phyloP scores from a whole-genome alignment of 2,113 vertebrate species.

The Romanogobio albipinnatus region DNA sequence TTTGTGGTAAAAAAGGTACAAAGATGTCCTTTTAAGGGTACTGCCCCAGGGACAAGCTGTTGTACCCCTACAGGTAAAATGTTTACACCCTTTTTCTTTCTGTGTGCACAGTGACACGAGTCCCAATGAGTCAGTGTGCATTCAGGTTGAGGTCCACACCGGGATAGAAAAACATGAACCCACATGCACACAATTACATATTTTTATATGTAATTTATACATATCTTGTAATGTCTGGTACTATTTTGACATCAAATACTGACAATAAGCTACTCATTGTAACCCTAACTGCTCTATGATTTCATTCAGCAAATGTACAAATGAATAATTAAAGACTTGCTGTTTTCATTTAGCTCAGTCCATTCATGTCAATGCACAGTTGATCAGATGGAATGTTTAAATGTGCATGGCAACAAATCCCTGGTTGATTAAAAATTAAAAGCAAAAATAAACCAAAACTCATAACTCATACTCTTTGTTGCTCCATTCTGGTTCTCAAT shows the following conservation, averaged over 20 bases:
- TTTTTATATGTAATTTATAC: neutral
- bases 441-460: neutral
- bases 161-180: too few relatives aligned
- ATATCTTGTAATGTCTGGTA: neutral
- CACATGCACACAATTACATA: too few relatives aligned
- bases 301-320: constrained; percentile 6
- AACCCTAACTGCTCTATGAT: neutral
- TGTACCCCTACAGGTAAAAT: too few relatives aligned
- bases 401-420: neutral
- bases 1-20: too few relatives aligned
- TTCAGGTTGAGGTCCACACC: too few relatives aligned
- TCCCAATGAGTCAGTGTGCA: too few relatives aligned
- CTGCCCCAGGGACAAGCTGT: too few relatives aligned
- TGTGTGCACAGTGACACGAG: too few relatives aligned
- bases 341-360: constrained; percentile 16
- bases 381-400: neutral
- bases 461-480: neutral
- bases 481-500: neutral
- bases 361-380: constrained; percentile 11
- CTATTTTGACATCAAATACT: neutral
- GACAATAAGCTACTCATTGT: neutral
- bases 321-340: constrained; percentile 14
- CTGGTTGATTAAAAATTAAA: constrained; percentile 5
- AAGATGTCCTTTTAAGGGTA: too few relatives aligned
- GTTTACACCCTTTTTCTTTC: too few relatives aligned